A percentile compares a stretch with the other conserved stretches of the same genome.
These are phyloP conservation scores for Auanema freiburgensis DNA, from an alignment of 2,888 invertebrate genomes.

Conservation along the genomic window DNA sequence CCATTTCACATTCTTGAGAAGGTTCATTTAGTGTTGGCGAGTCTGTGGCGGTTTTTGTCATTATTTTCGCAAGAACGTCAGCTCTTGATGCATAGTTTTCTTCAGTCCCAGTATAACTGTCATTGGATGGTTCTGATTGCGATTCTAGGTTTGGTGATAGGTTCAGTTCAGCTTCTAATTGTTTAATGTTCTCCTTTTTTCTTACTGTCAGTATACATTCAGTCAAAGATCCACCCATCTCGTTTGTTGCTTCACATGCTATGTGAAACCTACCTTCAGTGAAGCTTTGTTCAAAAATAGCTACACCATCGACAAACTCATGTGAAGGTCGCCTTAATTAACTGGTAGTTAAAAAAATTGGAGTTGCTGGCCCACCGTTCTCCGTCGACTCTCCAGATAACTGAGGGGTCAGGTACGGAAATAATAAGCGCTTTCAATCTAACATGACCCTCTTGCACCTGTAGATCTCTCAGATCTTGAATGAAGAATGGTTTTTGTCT, in stretches of 20 bases:
- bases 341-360: not conserved
- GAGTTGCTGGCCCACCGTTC: constrained; percentile 3
- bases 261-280: constrained; percentile 1
- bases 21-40: too few species aligned
- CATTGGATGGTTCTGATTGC: too few species aligned
- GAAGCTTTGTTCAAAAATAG: constrained; percentile 10
- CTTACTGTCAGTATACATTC: constrained; percentile 10
- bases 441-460: not conserved
- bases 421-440: constrained; percentile 6
- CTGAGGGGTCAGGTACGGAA: constrained; percentile 7
- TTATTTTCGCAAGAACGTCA: too few species aligned
- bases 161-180: too few species aligned
- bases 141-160: too few species aligned
- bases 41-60: too few species aligned
- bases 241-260: constrained; percentile 21
- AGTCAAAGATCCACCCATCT: constrained; percentile 4
- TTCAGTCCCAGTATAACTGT: too few species aligned
- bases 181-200: too few species aligned
- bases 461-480: constrained; percentile 11
- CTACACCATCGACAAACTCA: constrained; percentile 22
- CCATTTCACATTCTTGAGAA: too few species aligned
- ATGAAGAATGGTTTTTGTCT: constrained; percentile 20
- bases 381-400: constrained; percentile 10
- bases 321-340: not conserved
- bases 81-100: too few species aligned